phyloP scores from a whole-genome alignment of 2,113 vertebrate genomes.

The Elanus axillaris region DNA sequence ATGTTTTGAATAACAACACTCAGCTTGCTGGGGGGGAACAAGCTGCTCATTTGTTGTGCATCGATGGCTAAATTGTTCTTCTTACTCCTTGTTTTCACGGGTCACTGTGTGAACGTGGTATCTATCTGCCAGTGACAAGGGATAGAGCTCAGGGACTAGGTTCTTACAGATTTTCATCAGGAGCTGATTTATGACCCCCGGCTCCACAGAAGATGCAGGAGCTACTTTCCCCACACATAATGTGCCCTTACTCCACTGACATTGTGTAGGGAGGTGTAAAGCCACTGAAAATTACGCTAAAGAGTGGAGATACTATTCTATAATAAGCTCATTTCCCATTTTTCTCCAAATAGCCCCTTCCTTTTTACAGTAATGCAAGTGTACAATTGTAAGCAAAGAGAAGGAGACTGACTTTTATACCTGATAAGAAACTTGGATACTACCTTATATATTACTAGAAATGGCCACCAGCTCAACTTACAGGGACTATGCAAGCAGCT shows the following conservation, averaged over 20 bases:
- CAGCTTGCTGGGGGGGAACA: neutral
- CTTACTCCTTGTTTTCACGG: neutral
- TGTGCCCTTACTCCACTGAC: neutral
- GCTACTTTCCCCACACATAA: neutral
- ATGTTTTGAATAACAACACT: neutral
- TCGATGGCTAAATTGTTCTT: neutral
- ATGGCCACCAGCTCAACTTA: neutral
- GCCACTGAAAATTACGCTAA: neutral
- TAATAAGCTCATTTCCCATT: neutral
- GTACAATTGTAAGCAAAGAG: neutral
- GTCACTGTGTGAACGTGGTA: neutral
- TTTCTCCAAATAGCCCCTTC: neutral
- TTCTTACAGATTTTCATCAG: neutral
- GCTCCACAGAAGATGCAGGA: neutral
- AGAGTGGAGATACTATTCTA: neutral
- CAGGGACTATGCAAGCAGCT: neutral
- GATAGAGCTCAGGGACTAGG: neutral
- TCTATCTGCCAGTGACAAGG: neutral
- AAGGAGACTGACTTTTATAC: neutral
- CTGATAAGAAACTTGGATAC: neutral
- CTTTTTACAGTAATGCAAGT: neutral
- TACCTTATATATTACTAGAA: neutral
- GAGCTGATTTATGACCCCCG: neutral
- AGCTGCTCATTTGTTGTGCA: constrained; percentile 3
- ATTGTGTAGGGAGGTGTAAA: neutral